These are phyloP conservation scores for Arbacia lixula DNA, from an alignment of 53 echinoderm and acorn worm genomes.

Conservation along the genomic window DNA sequence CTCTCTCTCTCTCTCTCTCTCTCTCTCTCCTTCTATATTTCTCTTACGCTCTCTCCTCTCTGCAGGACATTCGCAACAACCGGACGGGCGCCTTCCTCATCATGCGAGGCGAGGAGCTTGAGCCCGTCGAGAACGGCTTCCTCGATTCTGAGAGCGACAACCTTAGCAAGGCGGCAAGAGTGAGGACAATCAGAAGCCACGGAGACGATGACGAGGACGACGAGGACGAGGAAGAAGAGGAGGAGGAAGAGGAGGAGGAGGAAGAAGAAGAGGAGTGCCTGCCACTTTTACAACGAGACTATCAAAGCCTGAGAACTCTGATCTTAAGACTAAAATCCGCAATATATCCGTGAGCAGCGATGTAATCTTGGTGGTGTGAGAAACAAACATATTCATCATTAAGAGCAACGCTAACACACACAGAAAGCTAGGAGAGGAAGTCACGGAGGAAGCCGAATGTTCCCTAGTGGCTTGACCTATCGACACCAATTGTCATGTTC, in stretches of 20 bases:
- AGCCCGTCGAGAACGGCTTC: constrained; percentile 63
- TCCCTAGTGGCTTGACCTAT: too few relatives aligned
- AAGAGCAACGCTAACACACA: too few relatives aligned
- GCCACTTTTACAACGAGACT: constrained; percentile 72
- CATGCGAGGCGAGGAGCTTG: constrained; percentile 80
- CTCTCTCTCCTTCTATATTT: background rate
- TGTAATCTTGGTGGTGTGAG: too few relatives aligned
- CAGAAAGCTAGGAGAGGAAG: too few relatives aligned
- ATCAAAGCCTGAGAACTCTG: constrained; percentile 74
- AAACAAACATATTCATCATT: too few relatives aligned
- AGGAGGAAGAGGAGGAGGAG: constrained; percentile 77
- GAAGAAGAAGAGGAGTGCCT: constrained; percentile 81
- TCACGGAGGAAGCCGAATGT: too few relatives aligned
- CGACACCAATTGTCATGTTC: too few relatives aligned
- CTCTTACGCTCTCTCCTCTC: background rate
- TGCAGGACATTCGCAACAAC: constrained; percentile 48
- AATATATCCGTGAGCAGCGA: constrained; percentile 17
- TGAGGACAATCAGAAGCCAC: constrained; percentile 40
- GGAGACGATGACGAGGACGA: constrained; percentile 59
- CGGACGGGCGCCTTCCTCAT: constrained; percentile 77
- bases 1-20: background rate
- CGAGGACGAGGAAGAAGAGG: constrained; percentile 59
- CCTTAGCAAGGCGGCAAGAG: constrained; percentile 38
- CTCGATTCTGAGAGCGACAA: constrained; percentile 46
- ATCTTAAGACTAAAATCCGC: constrained; percentile 59